A percentile compares a stretch with the other conserved stretches of the same genome.
phyloP scores from a whole-genome alignment of 1,140 invertebrate genomes.

The Achatina immaculata region DNA sequence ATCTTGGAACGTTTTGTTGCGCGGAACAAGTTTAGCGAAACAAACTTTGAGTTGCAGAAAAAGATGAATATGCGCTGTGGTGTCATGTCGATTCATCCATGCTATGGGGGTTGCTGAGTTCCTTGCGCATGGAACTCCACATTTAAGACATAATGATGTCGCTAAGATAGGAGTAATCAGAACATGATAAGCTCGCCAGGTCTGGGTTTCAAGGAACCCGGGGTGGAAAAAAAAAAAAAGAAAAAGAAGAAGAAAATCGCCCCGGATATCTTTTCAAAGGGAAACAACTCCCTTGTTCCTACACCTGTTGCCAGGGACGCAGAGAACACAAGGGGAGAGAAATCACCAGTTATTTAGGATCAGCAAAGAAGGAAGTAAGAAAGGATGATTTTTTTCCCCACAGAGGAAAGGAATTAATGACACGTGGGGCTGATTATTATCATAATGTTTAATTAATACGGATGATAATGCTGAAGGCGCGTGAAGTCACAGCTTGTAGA shows the following conservation, averaged over 20 bases:
- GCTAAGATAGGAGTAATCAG: background rate
- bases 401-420: background rate
- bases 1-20: no score
- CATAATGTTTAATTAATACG: background rate
- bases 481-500: background rate
- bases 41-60: no score
- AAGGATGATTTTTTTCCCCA: background rate
- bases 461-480: background rate
- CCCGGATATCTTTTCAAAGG: conserved; percentile 2
- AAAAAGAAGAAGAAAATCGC: no score
- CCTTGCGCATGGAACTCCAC: background rate
- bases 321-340: background rate
- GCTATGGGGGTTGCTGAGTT: background rate
- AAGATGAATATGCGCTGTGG: no score
- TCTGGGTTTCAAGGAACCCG: no score
- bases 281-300: background rate
- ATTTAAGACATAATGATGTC: conserved; percentile 6
- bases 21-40: no score
- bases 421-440: background rate
- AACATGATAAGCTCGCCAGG: background rate
- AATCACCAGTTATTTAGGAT: background rate
- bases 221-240: background rate
- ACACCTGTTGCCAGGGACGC: conserved; percentile 11
- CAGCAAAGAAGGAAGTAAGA: background rate
- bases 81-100: no score